A percentile compares a stretch with the other conserved stretches of the same genome.
Evolutionary conservation across 2,888 invertebrate genomes (phyloP).

Genomic region (Luperina testacea): DNA sequence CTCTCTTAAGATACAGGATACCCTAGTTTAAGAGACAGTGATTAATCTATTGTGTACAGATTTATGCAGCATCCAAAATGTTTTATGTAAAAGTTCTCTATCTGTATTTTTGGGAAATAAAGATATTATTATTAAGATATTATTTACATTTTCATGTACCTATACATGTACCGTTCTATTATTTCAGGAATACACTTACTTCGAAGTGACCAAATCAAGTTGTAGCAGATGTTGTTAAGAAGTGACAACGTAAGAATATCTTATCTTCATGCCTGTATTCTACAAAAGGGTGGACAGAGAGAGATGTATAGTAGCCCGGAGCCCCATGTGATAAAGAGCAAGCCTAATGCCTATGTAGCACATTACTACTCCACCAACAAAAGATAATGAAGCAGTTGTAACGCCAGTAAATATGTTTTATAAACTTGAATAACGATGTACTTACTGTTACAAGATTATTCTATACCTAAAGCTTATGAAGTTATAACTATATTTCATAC

Average conservation of each 20-base stretch:
- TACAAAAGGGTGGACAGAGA: neutral
- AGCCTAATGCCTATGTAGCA: neutral
- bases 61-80: too few species aligned
- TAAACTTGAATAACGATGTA: neutral
- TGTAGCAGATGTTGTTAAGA: slow-evolving; percentile 72
- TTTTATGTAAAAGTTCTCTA: too few species aligned
- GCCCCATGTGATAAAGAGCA: neutral
- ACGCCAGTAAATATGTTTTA: neutral
- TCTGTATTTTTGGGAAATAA: too few species aligned
- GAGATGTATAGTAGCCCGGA: neutral
- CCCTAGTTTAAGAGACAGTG: too few species aligned
- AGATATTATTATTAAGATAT: too few species aligned
- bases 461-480: slow-evolving; percentile 1
- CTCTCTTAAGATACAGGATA: too few species aligned
- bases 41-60: too few species aligned
- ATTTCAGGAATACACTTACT: slow-evolving; percentile 92
- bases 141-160: neutral
- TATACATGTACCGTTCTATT: slow-evolving; percentile 47
- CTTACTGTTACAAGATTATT: neutral
- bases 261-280: neutral
- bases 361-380: neutral
- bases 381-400: neutral
- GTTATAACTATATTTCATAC: neutral
- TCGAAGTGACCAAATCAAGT: slow-evolving; percentile 88
- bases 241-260: neutral